phyloP scores from a whole-genome alignment of 2,888 invertebrate genomes.

The Sphaerophoria taeniata region DNA sequence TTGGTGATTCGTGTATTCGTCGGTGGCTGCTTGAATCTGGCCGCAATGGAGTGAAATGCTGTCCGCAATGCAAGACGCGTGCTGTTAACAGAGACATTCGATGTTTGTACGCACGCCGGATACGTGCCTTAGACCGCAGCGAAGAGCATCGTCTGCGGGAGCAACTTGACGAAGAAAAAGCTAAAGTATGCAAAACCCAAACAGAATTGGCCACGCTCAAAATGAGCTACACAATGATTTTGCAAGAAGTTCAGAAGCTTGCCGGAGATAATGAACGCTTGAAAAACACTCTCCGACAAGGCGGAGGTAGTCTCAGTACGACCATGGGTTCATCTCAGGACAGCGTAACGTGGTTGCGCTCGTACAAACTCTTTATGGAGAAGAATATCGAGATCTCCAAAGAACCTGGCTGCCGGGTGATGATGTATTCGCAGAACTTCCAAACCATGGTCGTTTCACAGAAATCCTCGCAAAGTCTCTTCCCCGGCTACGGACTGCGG shows the following conservation, averaged over 20 bases:
- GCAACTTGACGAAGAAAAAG: constrained; percentile 85
- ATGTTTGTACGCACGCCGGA: constrained; percentile 89
- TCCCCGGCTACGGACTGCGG: constrained; percentile 91
- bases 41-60: constrained; percentile 84
- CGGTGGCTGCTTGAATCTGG: constrained; percentile 82
- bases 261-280: constrained; percentile 78
- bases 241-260: constrained; percentile 76
- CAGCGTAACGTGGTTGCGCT: constrained; percentile 38
- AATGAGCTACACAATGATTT: constrained; percentile 77
- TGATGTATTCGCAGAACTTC: constrained; percentile 87
- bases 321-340: not conserved
- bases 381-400: constrained; percentile 87
- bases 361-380: constrained; percentile 84
- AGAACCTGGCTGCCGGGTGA: constrained; percentile 90
- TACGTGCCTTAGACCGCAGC: constrained; percentile 90
- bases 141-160: constrained; percentile 88
- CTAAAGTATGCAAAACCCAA: constrained; percentile 85
- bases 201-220: constrained; percentile 85
- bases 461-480: constrained; percentile 87
- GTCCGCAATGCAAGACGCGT: constrained; percentile 94
- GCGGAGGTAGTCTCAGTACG: constrained; percentile 6
- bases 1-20: constrained; percentile 89
- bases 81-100: constrained; percentile 88
- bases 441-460: constrained; percentile 90
- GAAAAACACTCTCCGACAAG: constrained; percentile 75